Conservation (phyloP, 2,113 vertebrate species). For the Mobula birostris region DNA sequence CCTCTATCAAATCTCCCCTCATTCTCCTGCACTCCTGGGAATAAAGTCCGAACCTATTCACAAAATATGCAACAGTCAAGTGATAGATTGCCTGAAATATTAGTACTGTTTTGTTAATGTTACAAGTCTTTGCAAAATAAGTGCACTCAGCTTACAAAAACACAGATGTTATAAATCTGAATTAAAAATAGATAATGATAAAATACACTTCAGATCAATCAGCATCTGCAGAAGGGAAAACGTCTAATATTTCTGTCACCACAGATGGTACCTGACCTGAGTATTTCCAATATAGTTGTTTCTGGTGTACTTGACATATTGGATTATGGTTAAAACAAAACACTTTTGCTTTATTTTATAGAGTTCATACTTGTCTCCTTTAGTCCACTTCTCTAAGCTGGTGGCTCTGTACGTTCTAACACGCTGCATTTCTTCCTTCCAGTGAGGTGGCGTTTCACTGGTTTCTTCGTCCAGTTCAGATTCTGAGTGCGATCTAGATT, state of each 20-base stretch:
- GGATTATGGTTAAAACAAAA: background rate
- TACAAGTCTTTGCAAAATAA: background rate
- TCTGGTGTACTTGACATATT: background rate
- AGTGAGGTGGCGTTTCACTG: slow-evolving; percentile 95
- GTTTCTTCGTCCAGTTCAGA: slow-evolving; percentile 64
- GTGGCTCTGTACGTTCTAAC: slow-evolving; percentile 71
- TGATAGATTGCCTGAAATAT: background rate
- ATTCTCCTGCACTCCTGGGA: too few relatives aligned
- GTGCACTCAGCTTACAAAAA: too few relatives aligned
- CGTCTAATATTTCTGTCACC: too few relatives aligned
- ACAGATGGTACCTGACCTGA: too few relatives aligned
- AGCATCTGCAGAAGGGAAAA: too few relatives aligned
- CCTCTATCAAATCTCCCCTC: too few relatives aligned
- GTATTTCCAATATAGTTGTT: too few relatives aligned
- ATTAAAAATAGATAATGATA: too few relatives aligned
- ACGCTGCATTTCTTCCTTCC: slow-evolving; percentile 95
- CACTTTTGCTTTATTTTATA: background rate
- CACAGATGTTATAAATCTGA: too few relatives aligned
- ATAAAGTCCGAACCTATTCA: too few relatives aligned
- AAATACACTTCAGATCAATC: too few relatives aligned
- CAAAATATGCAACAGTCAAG: background rate
- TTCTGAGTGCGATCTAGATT: slow-evolving; percentile 79
- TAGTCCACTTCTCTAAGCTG: slow-evolving; percentile 84
- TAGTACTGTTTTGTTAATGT: background rate
- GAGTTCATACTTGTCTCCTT: slow-evolving; percentile 81